These are phyloP conservation scores for Solen grandis DNA, from an alignment of 1,140 invertebrate species.

Conservation along the genomic window DNA sequence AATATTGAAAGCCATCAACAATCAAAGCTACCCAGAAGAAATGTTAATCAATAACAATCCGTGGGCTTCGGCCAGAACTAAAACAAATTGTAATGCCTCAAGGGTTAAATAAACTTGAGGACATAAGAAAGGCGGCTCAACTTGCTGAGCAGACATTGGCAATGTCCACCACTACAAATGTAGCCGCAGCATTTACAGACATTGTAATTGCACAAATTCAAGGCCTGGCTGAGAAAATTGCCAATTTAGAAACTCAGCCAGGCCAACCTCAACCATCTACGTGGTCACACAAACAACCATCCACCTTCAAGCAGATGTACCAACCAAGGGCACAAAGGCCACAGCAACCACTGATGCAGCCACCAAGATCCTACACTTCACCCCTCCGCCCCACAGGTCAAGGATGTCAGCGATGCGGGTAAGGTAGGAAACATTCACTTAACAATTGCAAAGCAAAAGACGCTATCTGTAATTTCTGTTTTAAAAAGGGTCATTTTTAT, in stretches of 20 bases:
- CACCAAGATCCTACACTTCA: background rate
- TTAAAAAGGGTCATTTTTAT: background rate
- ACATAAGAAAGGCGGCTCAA: constrained; percentile 2
- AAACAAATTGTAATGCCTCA: constrained; percentile 1
- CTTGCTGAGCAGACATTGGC: constrained; percentile 10
- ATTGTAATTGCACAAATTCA: background rate
- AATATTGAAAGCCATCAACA: background rate
- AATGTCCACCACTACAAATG: background rate
- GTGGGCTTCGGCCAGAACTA: background rate
- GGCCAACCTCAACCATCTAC: background rate
- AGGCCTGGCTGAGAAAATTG: background rate
- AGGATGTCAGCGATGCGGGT: background rate
- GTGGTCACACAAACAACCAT: background rate
- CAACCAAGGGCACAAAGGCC: too few species aligned
- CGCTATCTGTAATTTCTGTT: background rate
- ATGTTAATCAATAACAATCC: background rate
- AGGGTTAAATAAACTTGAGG: background rate
- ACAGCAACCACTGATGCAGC: background rate
- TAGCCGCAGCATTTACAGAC: background rate
- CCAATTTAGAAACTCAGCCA: background rate
- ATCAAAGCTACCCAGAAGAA: background rate
- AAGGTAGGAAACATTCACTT: constrained; percentile 19
- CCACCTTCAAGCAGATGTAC: too few species aligned
- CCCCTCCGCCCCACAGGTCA: background rate
- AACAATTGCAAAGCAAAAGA: constrained; percentile 1